phyloP scores from a whole-genome alignment of 2,113 vertebrate genomes.

The Corythornis cristatus region DNA sequence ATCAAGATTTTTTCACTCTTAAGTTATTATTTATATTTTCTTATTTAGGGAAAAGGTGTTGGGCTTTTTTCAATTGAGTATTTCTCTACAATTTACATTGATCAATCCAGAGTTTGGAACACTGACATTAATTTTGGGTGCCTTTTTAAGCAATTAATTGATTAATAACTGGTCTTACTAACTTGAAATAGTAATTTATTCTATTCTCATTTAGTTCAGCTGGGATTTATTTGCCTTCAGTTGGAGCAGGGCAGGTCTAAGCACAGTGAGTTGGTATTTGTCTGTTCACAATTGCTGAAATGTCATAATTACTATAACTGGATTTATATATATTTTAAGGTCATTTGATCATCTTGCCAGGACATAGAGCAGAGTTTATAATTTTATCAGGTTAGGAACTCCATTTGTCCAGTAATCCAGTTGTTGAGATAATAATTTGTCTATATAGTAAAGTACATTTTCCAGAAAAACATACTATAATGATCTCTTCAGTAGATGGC shows the following conservation, averaged over 20 bases:
- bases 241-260: neutral
- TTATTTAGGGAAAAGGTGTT: neutral
- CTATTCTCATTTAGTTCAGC: neutral
- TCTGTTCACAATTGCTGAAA: neutral
- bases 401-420: neutral
- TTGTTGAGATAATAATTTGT: neutral
- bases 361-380: neutral
- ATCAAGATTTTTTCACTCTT: neutral
- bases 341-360: neutral
- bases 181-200: neutral
- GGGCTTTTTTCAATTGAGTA: neutral
- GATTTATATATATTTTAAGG: slow-evolving; percentile 4
- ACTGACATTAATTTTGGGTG: neutral
- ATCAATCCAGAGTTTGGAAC: neutral
- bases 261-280: neutral
- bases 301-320: neutral
- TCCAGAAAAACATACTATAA: slow-evolving; percentile 24
- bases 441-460: neutral
- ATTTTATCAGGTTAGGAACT: neutral
- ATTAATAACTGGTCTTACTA: neutral
- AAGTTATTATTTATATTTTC: neutral
- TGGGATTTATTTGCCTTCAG: neutral
- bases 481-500: slow-evolving; percentile 74
- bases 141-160: neutral
- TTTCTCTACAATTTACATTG: neutral